Evolutionary conservation across 2,797 vertebrate species (phyloP), one percentile per base, ranked within the genome.

Genomic region (Lepidocolaptes lacrymiger): DNA sequence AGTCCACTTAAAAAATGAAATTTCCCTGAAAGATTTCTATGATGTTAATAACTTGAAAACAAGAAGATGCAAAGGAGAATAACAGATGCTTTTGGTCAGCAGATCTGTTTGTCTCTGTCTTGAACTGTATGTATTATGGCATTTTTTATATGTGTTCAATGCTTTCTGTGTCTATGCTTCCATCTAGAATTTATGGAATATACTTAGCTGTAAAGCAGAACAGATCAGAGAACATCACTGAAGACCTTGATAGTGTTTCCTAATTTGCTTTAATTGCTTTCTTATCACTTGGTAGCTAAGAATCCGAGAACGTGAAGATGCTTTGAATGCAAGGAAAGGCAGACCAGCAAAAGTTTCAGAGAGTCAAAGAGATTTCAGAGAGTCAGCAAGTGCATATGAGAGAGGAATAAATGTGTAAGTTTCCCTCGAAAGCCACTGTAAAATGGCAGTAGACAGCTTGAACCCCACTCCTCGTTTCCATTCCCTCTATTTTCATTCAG

Each of bases 291-390:
- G 81, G 10, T 92, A 98, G 98, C 91, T 98, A 95, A 95, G 97
- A 72, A 97, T 98, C 82, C 97, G 94, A 93, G 98, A 99, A 91
- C 97, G 99, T 66, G 99, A 99, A 94, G 97, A 93, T 4, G 98
- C 96, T 46, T 93, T 99, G 91, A 97, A 96, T 62, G 95, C 94
- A 59, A 98, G 99, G 97, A 98, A 98, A 85, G 96, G 85, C 14
- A 74, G 90, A 86, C 98, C 98, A 74, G 97, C 98, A 92, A 98
- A 99, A 97, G 98, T 96, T n/a, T 98, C 85, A 97, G 94, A 89
- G 98, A 98, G 91, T 92, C 48, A 49, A 24, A 49, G 24, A 49
- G 48, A 98, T 96, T n/a, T 98, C 84, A 97, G 94, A 89, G 98
- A 98, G 91, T 92, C 49, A 51, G 98, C 98, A 98, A 92, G 91